phyloP scores from a whole-genome alignment of 2,113 vertebrate genomes.

The Equus quagga region DNA sequence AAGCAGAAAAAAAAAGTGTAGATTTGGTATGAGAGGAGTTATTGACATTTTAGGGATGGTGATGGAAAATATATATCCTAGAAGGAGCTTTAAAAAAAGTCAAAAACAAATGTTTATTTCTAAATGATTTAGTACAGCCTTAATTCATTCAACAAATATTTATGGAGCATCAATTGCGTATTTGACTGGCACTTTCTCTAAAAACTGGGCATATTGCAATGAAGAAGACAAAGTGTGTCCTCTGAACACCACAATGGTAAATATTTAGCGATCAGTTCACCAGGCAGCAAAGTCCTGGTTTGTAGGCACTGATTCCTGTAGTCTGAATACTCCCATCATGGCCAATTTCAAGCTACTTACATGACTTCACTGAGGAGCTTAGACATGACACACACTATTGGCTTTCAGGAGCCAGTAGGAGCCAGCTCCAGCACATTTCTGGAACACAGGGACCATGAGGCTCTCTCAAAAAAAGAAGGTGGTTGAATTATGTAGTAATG shows the following conservation, averaged over 20 bases:
- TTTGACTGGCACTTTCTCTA: neutral
- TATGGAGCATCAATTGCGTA: neutral
- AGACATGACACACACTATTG: neutral
- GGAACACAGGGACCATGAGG: neutral
- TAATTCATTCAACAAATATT: neutral
- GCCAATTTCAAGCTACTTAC: neutral
- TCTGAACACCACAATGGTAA: neutral
- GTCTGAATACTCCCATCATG: neutral
- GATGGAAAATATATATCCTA: conserved; percentile 4
- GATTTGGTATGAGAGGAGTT: neutral
- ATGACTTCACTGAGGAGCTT: neutral
- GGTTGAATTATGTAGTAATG: neutral
- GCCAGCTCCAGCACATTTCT: neutral
- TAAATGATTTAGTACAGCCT: neutral
- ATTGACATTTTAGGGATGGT: neutral
- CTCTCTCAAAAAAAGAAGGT: no score
- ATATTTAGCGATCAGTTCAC: neutral
- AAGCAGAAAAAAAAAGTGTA: neutral
- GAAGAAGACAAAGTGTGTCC: neutral
- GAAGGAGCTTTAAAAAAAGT: conserved; percentile 13
- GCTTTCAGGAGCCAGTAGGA: neutral
- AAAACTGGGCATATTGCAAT: neutral
- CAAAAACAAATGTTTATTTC: neutral
- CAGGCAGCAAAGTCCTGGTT: neutral
- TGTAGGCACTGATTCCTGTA: neutral